These are phyloP conservation scores for Lepus timidus DNA, from an alignment of 2,113 vertebrate species.

Conservation along the genomic window DNA sequence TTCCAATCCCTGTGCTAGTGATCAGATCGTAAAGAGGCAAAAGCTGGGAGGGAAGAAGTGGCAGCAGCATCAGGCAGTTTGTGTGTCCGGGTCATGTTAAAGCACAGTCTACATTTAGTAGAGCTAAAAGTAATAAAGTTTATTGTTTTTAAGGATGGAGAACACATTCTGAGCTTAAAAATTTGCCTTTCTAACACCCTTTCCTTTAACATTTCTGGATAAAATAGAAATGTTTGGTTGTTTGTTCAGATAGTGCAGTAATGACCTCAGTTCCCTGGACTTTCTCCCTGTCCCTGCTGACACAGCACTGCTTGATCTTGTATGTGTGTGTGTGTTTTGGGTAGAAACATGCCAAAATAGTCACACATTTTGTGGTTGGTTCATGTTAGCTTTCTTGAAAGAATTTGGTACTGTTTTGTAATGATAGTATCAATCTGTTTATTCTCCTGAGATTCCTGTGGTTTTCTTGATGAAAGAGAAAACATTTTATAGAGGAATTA, in stretches of 20 bases:
- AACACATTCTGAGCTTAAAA: slow-evolving; percentile 29
- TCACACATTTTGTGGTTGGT: not conserved
- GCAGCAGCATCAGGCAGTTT: not conserved
- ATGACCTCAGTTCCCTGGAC: not conserved
- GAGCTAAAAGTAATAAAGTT: not conserved
- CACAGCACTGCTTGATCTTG: not conserved
- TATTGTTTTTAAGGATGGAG: not conserved
- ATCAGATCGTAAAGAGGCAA: not conserved
- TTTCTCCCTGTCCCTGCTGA: not conserved
- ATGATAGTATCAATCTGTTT: not conserved
- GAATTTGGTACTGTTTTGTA: slow-evolving; percentile 4
- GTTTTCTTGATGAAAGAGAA: slow-evolving; percentile 33
- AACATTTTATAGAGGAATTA: slow-evolving; percentile 59
- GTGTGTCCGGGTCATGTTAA: not conserved
- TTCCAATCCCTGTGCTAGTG: not conserved
- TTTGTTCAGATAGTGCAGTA: not conserved
- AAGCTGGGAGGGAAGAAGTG: not conserved
- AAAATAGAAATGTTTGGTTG: slow-evolving; percentile 16
- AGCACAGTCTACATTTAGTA: not conserved
- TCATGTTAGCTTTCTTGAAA: not conserved
- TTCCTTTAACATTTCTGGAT: not conserved
- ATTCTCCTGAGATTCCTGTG: slow-evolving; percentile 29
- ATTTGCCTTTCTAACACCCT: slow-evolving; percentile 9
- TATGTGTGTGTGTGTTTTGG: no score
- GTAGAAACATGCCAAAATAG: slow-evolving; percentile 10